Evolutionary conservation across 2,797 vertebrate genomes (phyloP), one percentile per base, ranked within the genome.

Genomic region (Trematomus bernacchii): DNA sequence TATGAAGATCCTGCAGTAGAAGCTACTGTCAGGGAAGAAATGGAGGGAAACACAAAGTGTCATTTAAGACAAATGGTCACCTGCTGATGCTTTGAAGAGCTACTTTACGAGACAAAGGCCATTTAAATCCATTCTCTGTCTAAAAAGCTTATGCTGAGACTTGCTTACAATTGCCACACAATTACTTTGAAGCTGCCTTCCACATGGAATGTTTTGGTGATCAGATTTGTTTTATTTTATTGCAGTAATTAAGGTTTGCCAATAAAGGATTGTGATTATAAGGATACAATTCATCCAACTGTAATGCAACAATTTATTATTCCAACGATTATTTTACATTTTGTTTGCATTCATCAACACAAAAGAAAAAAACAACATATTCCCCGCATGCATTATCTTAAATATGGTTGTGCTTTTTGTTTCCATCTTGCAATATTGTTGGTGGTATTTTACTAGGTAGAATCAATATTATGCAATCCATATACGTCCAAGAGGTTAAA

Each of bases 91-190:
- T 90, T 92, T 93, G 89, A 93, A 90, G 85, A 60, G 55, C 69
- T 85, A 57, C 44, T 93, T 92, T 87, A 84, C 90, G 93, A 88
- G 80, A 92, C 91, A 94, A 93, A 89, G 65, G 88, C 63, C 55
- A 48, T 87, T 92, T 88, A 90, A 91, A 82, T 80, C 62, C 67
- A n/a, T 65, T 84, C 82, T 79, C 63, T 66, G 60, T 79, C 42
- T 40, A 42, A 74, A 37, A 73, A 75, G 61, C 71, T 77, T 18
- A 43, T 21, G 12, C 37, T 67, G 23, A 14, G 42, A 46, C 16
- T 18, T 21, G 40, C 33, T 74, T 64, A 15, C 7, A 37, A 37
- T 37, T 37, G 33, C 33, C 33, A 37, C 44, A 58, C 61, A 73
- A 27, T 60, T 71, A 37, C 63, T 70, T 73, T 66, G 54, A 83